phyloP scores from a whole-genome alignment of 2,113 vertebrate species.

The Dasyprocta punctata region DNA sequence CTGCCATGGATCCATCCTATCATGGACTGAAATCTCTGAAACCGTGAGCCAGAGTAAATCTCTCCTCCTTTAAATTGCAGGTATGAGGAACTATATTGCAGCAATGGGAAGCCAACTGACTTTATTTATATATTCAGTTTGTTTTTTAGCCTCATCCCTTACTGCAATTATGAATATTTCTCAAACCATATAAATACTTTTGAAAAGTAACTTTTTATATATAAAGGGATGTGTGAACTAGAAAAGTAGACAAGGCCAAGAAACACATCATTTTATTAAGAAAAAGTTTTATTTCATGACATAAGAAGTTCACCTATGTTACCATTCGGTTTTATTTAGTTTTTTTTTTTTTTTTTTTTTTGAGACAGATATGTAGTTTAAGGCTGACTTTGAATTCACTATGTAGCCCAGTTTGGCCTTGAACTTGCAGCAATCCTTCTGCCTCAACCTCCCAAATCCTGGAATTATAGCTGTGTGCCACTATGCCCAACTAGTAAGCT shows the following conservation, averaged over 20 bases:
- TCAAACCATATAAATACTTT: background rate
- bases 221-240: background rate
- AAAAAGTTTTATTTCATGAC: background rate
- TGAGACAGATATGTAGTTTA: background rate
- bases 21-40: background rate
- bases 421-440: background rate
- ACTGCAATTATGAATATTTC: background rate
- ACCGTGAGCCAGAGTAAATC: background rate
- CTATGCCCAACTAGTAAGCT: background rate
- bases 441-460: background rate
- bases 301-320: background rate
- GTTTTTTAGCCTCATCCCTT: background rate
- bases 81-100: background rate
- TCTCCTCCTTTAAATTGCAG: background rate
- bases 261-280: slow-evolving; percentile 17
- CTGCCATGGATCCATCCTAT: background rate
- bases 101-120: background rate
- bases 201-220: background rate
- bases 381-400: background rate
- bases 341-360: background rate
- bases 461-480: background rate
- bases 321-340: background rate
- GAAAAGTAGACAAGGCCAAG: background rate
- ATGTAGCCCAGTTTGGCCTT: background rate
- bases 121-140: background rate